phyloP scores from a whole-genome alignment of 1,140 invertebrate species.

The Homarus americanus region DNA sequence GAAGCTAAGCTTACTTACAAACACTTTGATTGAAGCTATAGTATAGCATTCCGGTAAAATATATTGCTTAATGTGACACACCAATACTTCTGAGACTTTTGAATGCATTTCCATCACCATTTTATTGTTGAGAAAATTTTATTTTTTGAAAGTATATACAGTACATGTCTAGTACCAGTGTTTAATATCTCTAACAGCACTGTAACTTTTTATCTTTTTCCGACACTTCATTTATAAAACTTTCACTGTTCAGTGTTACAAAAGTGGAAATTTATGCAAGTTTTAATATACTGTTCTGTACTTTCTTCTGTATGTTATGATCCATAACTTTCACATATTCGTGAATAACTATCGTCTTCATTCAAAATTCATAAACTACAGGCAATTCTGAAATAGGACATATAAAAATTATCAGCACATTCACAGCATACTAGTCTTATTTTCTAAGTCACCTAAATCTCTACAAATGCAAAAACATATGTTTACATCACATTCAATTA shows the following conservation, averaged over 20 bases:
- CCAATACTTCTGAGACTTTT: slow-evolving; percentile 19
- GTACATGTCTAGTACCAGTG: background rate
- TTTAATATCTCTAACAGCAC: background rate
- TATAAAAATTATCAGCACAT: slow-evolving; percentile 64
- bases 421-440: slow-evolving; percentile 65
- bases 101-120: background rate
- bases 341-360: slow-evolving; percentile 21
- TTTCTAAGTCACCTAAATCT: slow-evolving; percentile 50
- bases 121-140: background rate
- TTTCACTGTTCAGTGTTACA: slow-evolving; percentile 54
- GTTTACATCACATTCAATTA: slow-evolving; percentile 69
- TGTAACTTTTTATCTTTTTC: slow-evolving; percentile 6
- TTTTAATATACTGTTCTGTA: slow-evolving; percentile 48
- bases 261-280: slow-evolving; percentile 62
- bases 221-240: slow-evolving; percentile 52
- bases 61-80: slow-evolving; percentile 16
- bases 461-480: slow-evolving; percentile 69
- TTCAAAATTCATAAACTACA: slow-evolving; percentile 37
- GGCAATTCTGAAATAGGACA: slow-evolving; percentile 2
- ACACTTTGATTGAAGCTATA: slow-evolving; percentile 39
- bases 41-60: slow-evolving; percentile 16
- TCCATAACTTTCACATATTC: slow-evolving; percentile 41
- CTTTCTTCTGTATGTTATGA: slow-evolving; percentile 49
- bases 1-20: slow-evolving; percentile 49
- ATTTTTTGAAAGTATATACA: slow-evolving; percentile 2